Evolutionary conservation across 2,888 invertebrate genomes (phyloP), one percentile per base, ranked within the genome.

Genomic region (Eupithecia insigniata): DNA sequence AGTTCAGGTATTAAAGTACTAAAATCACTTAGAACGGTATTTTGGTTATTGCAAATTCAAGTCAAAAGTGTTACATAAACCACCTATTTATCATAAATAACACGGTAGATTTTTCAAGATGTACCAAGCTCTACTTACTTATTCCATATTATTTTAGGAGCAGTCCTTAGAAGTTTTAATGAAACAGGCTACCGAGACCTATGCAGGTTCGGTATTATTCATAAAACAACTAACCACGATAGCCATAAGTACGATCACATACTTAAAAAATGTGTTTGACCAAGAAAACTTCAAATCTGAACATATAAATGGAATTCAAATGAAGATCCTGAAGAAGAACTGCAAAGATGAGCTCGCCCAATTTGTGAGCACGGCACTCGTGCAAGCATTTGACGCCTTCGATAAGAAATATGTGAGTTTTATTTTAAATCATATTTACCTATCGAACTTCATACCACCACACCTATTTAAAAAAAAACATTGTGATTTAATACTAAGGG

Each of bases 391-490:
- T 74, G 90, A 92, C 16, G 93, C 93, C 1, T 87, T 93, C 65
- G 92, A 93, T 66, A 92, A 91, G 72, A 90, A 90, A 91, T 93
- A 91, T 78, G 93, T 93, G 80, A 88, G 91, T 84, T 64, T 12
- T 30, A 32, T n/a, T 43, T 51, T 34, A 5, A 43, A 39, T 16
- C 39, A 3, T 39, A 12, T 14, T 14, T 39, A 39, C 5, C 39
- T 2, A 39, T 14, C 36, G 0, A 16, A 16, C 5, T 5, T 14
- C 16, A 14, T 16, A 39, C 39, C 39, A 39, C 1, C 34, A 6
- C 34, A 34, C 30, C 5, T 30, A 30, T 5, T 30, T 30, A 4
- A 30, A 30, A 30, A 30, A 5, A 30, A 4, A 36, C 36, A 36
- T 1, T 2, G 34, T 34, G 34, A 10, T 34, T 34, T 10, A 32